phyloP scores from a whole-genome alignment of 1,140 invertebrate genomes.

The Aphaenogaster floridana region DNA sequence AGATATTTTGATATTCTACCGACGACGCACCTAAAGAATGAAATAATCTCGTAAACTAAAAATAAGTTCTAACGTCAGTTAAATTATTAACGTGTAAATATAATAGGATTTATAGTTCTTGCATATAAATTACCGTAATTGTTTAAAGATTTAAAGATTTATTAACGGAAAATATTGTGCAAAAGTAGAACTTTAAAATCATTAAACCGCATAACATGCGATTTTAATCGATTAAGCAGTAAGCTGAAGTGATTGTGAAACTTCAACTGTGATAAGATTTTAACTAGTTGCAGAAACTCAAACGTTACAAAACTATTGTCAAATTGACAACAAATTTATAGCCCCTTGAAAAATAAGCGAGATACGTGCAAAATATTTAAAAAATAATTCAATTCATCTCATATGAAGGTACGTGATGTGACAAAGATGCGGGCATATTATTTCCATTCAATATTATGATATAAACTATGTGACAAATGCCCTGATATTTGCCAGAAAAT shows the following conservation, averaged over 20 bases:
- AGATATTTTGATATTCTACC: conserved; percentile 34
- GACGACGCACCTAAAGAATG: neutral
- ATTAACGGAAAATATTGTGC: neutral
- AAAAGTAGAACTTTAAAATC: neutral
- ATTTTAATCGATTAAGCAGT: neutral
- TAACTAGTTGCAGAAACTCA: neutral
- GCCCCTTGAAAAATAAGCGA: neutral
- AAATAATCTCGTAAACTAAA: conserved; percentile 16
- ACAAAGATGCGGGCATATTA: neutral
- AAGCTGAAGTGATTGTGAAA: neutral
- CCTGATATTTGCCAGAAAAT: neutral
- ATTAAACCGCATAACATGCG: neutral
- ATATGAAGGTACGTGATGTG: no score
- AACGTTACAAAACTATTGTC: neutral
- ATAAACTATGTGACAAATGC: neutral
- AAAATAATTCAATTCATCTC: neutral
- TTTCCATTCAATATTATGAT: conserved; percentile 27
- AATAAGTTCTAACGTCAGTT: conserved; percentile 4
- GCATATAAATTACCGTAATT: neutral
- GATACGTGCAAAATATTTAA: neutral
- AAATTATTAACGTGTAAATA: neutral
- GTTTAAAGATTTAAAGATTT: conserved; percentile 24
- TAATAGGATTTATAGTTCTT: neutral
- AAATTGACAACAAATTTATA: neutral
- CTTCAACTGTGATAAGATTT: neutral